Percentiles rank a stretch among this genome's conserved stretches.
Evolutionary conservation across 2,113 vertebrate species (phyloP).

Genomic region (Gallinago undulata): DNA sequence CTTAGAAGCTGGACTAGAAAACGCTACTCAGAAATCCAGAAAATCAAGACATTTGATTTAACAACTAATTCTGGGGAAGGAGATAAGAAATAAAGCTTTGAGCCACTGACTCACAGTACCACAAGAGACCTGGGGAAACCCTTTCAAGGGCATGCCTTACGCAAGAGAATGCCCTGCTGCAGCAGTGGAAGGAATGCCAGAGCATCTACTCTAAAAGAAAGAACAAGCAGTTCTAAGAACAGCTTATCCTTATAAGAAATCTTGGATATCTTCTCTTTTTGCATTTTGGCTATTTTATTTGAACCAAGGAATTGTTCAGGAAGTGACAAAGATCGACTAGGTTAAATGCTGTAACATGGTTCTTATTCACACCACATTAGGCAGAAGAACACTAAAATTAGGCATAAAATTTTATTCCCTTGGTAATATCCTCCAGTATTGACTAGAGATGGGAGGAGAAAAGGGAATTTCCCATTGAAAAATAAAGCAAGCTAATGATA

Average conservation of each 20-base stretch:
- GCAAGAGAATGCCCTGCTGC: neutral
- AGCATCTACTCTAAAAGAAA: neutral
- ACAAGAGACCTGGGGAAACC: neutral
- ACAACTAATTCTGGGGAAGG: neutral
- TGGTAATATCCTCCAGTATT: constrained; percentile 50
- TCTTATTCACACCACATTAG: constrained; percentile 70
- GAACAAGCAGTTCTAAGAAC: neutral
- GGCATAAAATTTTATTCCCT: constrained; percentile 72
- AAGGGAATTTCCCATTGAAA: constrained; percentile 51
- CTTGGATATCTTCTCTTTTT: neutral
- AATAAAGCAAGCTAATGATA: constrained; percentile 28
- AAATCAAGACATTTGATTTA: neutral
- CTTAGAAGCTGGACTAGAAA: neutral
- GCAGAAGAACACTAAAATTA: constrained; percentile 66
- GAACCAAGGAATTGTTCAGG: neutral
- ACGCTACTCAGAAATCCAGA: neutral
- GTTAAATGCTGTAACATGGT: constrained; percentile 62
- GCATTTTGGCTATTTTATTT: neutral
- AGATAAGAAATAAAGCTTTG: constrained; percentile 26
- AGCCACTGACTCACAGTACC: neutral
- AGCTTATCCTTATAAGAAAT: neutral
- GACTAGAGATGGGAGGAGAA: constrained; percentile 26
- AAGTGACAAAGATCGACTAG: constrained; percentile 45
- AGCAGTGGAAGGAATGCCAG: neutral
- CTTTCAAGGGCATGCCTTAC: neutral